Evolutionary conservation across 2,797 vertebrate genomes (phyloP), one percentile per base, ranked within the genome.

Genomic region (Gymnothorax javanicus): DNA sequence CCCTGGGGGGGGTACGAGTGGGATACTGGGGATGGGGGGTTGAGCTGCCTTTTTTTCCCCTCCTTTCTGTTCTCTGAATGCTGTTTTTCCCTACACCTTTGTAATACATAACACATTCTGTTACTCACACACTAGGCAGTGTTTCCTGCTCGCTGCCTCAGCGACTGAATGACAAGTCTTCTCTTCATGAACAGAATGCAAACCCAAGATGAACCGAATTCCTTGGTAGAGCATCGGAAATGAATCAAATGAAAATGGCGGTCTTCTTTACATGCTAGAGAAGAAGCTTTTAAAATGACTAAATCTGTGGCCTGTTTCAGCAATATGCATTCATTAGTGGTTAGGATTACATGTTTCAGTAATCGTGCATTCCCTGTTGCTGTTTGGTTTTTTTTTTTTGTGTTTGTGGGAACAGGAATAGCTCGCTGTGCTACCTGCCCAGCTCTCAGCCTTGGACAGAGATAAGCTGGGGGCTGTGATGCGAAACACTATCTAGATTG

Each of bases 401-500:
- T 67, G 23, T 67, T 9, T 67, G 23, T 67, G 62, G 23, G 62
- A 5, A 71, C 60, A 64, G 59, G 87, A 17, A 58, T 73, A 85
- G 86, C 54, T 54, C 64, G 85, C 83, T 87, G 79, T 84, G 67
- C 79, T 82, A 81, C 85, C 86, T 86, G 84, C 90, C 77, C 84
- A 82, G 73, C 82, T 69, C 59, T 59, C 87, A 43, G 82, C 67
- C 77, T 84, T 87, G 85, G 87, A 69, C 85, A 27, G 77, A 73
- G 60, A 85, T 69, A 79, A 52, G 82, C 86, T 56, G 56, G 73
- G 79, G 56, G 88, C 84, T 43, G 33, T 43, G 20, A 13, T 85
- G 33, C 57, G 86, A 89, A 87, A 88, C 86, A 88, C 85, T 87
- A 85, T 90, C 87, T 87, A 86, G 87, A 87, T 89, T 88, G 90